Base-by-base conservation (phyloP, 1,140 invertebrate genomes). In the Tigriopus japonicus region DNA sequence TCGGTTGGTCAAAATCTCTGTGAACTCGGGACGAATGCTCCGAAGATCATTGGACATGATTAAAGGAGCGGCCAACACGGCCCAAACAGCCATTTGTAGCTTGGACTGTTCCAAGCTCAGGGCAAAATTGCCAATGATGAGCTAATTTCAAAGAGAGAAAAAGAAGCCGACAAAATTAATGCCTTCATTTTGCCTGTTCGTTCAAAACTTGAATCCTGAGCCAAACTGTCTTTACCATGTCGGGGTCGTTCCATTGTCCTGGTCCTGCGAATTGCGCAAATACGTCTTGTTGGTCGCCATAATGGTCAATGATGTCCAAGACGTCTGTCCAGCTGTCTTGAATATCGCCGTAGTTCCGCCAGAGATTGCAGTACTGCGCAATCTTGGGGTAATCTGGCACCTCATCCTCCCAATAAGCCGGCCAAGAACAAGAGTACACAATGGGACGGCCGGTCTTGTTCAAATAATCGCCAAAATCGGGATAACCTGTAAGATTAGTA, bases 351-450 rank as follows among this genome's bases (percentile, higher is more conserved):
- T 70, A 80, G 63, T 80, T 81, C 56, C 79, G 67, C 78, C 79
- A 81, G 40, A 80, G 65, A 66, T 81, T 81, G 66, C 79, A 81
- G 52, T 69, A 65, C 42, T 76, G 67, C 6, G 70, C 67, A 58
- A 81, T 77, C 10, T 66, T 52, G 14, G 65, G 65, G 65, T 77
- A 80, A 67, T 80, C 69, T 9, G 74, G 70, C 68, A 75, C 63
- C 42, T 66, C 65, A 13, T 67, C 62, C 14, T 63, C 59, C 68
- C 80, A 75, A 73, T 87, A 87, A n/a, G 79, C 83, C 0, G 88
- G 88, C 85, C 86, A 91, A 67, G 84, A 86, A 72, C 88, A 93
- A 1, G 86, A 87, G 68, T 86, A 93, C 0, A 89, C 76, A 68
- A 92, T 91, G 0, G 82, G 81, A 45, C 86, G 75, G 23, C 84